These are phyloP conservation scores for Lytechinus variegatus DNA, from an alignment of 35 echinoderm and acorn worm genomes.

Conservation along the genomic window DNA sequence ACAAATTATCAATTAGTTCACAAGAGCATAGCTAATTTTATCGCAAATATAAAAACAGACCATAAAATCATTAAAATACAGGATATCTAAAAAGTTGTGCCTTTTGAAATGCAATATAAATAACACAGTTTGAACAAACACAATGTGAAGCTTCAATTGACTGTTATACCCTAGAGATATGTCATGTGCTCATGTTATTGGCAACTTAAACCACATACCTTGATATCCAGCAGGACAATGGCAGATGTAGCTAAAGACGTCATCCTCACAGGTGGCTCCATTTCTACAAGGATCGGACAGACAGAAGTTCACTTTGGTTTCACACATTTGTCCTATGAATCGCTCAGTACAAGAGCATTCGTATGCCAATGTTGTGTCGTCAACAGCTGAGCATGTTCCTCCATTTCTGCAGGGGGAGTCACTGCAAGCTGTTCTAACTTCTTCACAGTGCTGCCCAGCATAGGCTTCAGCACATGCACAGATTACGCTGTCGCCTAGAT, in stretches of 20 bases:
- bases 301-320: neutral
- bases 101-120: no score
- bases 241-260: neutral
- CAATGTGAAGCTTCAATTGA: no score
- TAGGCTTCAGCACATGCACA: neutral
- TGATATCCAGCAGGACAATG: neutral
- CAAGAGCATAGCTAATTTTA: no score
- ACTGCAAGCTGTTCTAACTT: neutral
- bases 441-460: neutral
- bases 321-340: neutral
- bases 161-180: no score
- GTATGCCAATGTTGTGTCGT: neutral
- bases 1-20: no score
- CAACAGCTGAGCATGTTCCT: neutral
- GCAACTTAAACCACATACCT: neutral
- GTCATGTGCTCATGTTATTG: no score
- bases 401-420: slow-evolving; percentile 17
- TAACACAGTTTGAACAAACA: no score
- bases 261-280: neutral
- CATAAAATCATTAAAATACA: no score
- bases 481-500: neutral
- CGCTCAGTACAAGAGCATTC: neutral
- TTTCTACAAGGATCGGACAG: neutral
- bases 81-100: no score
- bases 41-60: no score